Percentiles rank a stretch among this genome's conserved stretches.
These are phyloP conservation scores for Nasonia longicornis DNA, from an alignment of 1,140 invertebrate species.

Conservation along the genomic window DNA sequence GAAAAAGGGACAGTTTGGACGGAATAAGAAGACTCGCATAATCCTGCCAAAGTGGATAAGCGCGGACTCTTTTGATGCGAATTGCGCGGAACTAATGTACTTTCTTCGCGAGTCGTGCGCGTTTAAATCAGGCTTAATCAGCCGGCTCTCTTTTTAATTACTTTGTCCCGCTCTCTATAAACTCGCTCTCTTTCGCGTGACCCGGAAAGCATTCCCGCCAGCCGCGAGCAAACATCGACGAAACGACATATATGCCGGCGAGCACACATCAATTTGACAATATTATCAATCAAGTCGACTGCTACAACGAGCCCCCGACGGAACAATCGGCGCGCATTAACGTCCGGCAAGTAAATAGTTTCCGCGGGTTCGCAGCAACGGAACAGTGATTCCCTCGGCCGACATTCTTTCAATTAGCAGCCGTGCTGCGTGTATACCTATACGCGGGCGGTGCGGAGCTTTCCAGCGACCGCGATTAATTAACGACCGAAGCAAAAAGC, in stretches of 20 bases:
- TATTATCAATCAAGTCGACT: not conserved
- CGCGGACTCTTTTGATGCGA: constrained; percentile 26
- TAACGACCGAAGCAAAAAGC: not conserved
- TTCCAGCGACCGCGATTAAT: constrained; percentile 1
- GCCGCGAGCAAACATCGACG: not conserved
- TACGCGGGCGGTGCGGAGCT: no score
- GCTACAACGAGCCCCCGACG: not conserved
- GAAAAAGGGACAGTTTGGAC: not conserved
- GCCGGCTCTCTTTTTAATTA: constrained; percentile 40
- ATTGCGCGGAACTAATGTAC: constrained; percentile 14
- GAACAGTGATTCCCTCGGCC: not conserved
- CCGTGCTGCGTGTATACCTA: not conserved
- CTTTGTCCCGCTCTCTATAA: not conserved
- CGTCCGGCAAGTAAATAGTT: not conserved
- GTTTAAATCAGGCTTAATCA: constrained; percentile 6
- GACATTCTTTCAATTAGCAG: constrained; percentile 14
- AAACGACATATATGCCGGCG: not conserved
- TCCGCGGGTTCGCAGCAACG: not conserved
- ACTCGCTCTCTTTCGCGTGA: not conserved
- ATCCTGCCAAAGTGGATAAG: not conserved
- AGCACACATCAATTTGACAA: not conserved
- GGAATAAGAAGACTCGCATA: not conserved
- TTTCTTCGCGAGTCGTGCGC: not conserved
- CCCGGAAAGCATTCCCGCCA: not conserved
- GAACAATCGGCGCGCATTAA: not conserved